These are phyloP conservation scores for Aplysina aerophoba DNA, from an alignment of 37 sponge, comb jelly and placozoan species.

Conservation along the genomic window DNA sequence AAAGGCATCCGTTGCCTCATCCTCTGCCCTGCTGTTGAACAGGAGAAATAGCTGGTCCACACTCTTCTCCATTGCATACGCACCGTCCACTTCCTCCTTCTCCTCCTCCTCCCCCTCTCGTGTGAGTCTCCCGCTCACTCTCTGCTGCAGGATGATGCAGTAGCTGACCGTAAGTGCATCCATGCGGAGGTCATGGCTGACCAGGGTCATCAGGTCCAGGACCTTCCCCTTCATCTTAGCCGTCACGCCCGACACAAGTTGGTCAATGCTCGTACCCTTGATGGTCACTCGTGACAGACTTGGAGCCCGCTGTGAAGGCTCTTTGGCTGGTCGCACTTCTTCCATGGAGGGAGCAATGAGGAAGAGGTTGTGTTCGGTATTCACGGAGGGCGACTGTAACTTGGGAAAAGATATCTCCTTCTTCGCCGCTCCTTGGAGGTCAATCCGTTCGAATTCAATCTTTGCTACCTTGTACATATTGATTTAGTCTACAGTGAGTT, in stretches of 20 bases:
- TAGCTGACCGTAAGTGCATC: constrained; percentile 4
- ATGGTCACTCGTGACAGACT: background rate
- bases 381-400: no score
- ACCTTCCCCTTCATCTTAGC: background rate
- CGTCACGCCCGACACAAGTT: background rate
- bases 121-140: background rate
- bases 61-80: no score
- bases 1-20: background rate
- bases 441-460: constrained; percentile 5
- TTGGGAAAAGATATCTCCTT: background rate
- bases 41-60: constrained; percentile 2
- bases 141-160: constrained; percentile 16
- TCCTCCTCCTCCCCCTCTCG: background rate
- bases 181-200: constrained; percentile 20
- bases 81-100: background rate
- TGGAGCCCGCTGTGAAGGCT: background rate
- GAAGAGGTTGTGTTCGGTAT: background rate
- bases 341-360: background rate
- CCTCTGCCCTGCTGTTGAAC: constrained; percentile 18
- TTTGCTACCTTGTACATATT: constrained; percentile 18
- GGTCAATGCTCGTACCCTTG: background rate
- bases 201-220: background rate
- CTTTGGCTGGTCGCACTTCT: background rate
- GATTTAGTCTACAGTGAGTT: no score
- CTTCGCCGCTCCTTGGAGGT: constrained; percentile 2